Base-by-base conservation (phyloP, 2,888 invertebrate genomes). In the Tromatobia lineatoria region DNA sequence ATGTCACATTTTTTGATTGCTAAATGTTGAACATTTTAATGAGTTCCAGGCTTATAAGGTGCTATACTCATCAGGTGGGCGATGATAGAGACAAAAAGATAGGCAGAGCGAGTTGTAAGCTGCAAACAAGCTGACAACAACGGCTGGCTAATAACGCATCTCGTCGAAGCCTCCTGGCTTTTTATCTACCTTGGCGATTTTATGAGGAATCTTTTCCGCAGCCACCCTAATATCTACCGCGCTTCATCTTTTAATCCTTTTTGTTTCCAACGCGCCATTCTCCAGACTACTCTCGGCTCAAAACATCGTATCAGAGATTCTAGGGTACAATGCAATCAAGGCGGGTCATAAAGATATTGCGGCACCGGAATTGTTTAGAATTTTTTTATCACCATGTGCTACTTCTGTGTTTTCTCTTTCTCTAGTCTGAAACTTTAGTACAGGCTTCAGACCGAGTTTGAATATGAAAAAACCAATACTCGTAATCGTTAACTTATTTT, bases 81-180 rank as follows among this genome's bases (percentile, higher is more conserved):
- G 67, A 61, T 20, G 57, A 75, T 15, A 25, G 25, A 64, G 73
- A 64, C 70, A 13, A 23, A 73, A 52, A 13, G 25, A 38, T 8
- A 38, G 69, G 76, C 67, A 11, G 59, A 54, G 47, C 45, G 66
- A 70, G 67, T 88, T 84, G 77, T 85, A 87, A 90, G 83, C 84
- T 80, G 73, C 81, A 85, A 88, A 86, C 80, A 85, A 85, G 82
- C 80, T 54, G 64, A 79, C 83, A 89, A 88, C 87, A 87, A 89
- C 79, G 57, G 67, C 71, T 54, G 15, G 77, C 80, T 86, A 88
- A 89, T 88, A 89, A 85, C 81, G 79, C 70, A 45, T 66, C 78
- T 64, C 47, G 59, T 15, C 73, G 34, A 38, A 10, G 47, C 20
- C 20, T 45, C 73, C 66, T 69, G 29, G 57, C 69, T 66, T 66